phyloP scores from a whole-genome alignment of 2,797 vertebrate genomes.

The Chelmon rostratus region DNA sequence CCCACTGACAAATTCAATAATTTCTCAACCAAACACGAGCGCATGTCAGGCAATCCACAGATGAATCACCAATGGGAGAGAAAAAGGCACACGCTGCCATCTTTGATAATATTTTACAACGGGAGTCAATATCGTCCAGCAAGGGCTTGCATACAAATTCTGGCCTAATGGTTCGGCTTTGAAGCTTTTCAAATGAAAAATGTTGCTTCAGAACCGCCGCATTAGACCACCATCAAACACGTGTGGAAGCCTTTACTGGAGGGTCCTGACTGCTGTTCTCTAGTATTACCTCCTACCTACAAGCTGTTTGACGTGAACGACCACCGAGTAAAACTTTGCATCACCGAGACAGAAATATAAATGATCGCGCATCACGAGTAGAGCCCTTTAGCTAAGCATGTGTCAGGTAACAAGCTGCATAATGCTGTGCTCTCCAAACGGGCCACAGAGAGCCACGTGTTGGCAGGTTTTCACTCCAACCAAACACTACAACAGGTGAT shows the following conservation, averaged over 20 bases:
- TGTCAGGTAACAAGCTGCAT: constrained; percentile 38
- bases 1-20: neutral
- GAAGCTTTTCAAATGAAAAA: neutral
- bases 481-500: constrained; percentile 32
- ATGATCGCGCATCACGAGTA: neutral
- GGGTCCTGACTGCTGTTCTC: constrained; percentile 17
- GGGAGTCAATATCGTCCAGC: constrained; percentile 7
- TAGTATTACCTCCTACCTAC: constrained; percentile 26
- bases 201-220: constrained; percentile 1
- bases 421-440: constrained; percentile 25
- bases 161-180: neutral
- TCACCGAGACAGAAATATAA: constrained; percentile 18
- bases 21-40: constrained; percentile 12
- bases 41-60: neutral
- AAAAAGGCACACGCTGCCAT: constrained; percentile 21
- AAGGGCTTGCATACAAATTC: constrained; percentile 23
- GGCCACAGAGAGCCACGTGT: neutral
- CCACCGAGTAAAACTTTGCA: constrained; percentile 10
- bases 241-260: constrained; percentile 16
- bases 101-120: neutral
- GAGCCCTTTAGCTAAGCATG: constrained; percentile 38
- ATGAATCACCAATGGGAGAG: constrained; percentile 6
- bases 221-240: neutral
- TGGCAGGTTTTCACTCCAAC: constrained; percentile 22
- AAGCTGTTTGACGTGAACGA: neutral